phyloP scores from a whole-genome alignment of 1,140 invertebrate genomes.

The Drosophila varians region DNA sequence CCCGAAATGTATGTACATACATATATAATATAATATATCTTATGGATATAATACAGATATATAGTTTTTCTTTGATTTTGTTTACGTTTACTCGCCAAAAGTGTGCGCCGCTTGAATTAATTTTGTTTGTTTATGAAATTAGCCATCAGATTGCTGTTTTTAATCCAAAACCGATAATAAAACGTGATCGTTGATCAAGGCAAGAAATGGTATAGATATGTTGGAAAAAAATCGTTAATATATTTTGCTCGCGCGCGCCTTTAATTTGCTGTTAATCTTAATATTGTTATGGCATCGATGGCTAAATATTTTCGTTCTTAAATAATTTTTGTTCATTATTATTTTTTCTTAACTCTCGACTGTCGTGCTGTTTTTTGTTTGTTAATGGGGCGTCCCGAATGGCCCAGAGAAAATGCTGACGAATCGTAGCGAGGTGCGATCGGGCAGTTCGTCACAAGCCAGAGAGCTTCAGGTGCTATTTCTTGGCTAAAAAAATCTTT shows the following conservation, averaged over 20 bases:
- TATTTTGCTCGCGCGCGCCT: constrained; percentile 15
- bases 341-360: background rate
- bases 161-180: constrained; percentile 11
- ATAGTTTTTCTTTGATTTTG: constrained; percentile 1
- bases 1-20: no score
- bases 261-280: constrained; percentile 42
- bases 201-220: background rate
- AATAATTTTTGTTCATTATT: background rate
- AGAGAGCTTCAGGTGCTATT: background rate
- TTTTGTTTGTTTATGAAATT: constrained; percentile 35
- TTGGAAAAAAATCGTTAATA: background rate
- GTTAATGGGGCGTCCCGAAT: constrained; percentile 44
- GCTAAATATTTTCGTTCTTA: constrained; percentile 6
- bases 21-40: no score
- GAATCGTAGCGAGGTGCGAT: constrained; percentile 14
- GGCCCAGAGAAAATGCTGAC: constrained; percentile 5
- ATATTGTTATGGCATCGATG: constrained; percentile 25
- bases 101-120: constrained; percentile 10
- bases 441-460: background rate
- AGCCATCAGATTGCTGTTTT: background rate
- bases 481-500: background rate
- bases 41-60: constrained; percentile 27
- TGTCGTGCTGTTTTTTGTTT: constrained; percentile 25
- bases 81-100: constrained; percentile 36
- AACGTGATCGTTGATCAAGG: constrained; percentile 29